Conservation (phyloP, 2,113 vertebrate genomes). For the Odontophorus gujanensis region DNA sequence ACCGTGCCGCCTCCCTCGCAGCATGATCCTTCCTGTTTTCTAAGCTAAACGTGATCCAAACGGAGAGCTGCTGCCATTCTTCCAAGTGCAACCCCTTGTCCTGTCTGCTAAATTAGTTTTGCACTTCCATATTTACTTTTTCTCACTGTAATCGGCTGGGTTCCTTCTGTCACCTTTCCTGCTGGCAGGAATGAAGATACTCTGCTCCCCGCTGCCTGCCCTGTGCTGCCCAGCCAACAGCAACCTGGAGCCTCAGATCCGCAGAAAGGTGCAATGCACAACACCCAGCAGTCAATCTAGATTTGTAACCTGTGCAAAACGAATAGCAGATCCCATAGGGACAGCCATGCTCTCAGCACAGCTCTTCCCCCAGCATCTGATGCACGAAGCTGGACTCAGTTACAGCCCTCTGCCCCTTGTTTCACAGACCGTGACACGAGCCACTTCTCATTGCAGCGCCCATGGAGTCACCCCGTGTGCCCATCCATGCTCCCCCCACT, state of each 20-base stretch:
- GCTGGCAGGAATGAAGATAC: not conserved
- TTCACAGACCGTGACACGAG: not conserved
- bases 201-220: rapidly evolving
- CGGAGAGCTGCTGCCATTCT: not conserved
- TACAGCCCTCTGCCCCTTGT: not conserved
- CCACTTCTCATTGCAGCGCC: conserved; percentile 20
- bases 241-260: not conserved
- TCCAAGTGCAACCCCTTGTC: not conserved
- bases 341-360: not conserved
- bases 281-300: not conserved
- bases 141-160: not conserved
- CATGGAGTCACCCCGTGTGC: not conserved
- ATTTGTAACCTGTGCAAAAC: rapidly evolving
- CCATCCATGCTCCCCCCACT: not conserved
- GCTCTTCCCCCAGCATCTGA: not conserved
- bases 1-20: rapidly evolving
- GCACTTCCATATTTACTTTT: not conserved
- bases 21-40: rapidly evolving
- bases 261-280: not conserved
- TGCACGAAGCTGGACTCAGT: not conserved
- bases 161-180: not conserved
- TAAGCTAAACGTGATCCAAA: not conserved
- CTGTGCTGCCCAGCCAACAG: not conserved
- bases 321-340: not conserved
- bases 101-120: not conserved